phyloP scores from a whole-genome alignment of 37 sponge, comb jelly and placozoan species.

The Geodia barretti region DNA sequence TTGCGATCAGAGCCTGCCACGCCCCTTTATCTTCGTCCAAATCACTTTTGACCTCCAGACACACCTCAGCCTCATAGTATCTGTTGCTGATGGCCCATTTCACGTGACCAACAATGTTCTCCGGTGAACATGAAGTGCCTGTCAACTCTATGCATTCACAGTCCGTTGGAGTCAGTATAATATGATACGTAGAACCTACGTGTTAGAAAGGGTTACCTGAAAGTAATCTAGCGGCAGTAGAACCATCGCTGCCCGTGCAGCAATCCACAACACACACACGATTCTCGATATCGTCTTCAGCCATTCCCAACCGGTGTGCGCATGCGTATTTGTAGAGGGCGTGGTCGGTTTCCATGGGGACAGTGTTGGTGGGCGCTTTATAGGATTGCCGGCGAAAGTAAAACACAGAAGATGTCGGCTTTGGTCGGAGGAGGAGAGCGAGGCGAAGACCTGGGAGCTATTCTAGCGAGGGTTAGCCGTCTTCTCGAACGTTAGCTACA shows the following conservation, averaged over 20 bases:
- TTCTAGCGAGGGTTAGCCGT: constrained; percentile 67
- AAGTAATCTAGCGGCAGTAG: not conserved
- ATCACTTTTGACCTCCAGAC: not conserved
- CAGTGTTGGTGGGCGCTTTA: not conserved
- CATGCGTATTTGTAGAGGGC: constrained; percentile 1
- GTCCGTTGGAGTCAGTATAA: no score
- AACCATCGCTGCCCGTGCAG: not conserved
- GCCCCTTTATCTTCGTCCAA: not conserved
- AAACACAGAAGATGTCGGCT: not conserved
- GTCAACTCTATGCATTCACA: constrained; percentile 55
- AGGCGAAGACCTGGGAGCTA: constrained; percentile 54
- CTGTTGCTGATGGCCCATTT: constrained; percentile 63
- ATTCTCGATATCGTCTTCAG: not conserved
- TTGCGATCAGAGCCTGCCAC: constrained; percentile 22
- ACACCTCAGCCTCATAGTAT: constrained; percentile 58
- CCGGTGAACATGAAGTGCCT: no score
- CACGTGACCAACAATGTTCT: not conserved
- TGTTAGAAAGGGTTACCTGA: no score
- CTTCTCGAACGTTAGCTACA: not conserved
- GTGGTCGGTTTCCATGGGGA: constrained; percentile 13
- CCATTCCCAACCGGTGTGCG: no score
- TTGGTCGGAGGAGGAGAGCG: not conserved
- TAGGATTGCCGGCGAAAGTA: not conserved
- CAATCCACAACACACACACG: constrained; percentile 12
- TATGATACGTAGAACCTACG: no score